Conservation (phyloP, 2,797 vertebrate species). For the Onychomys arenicola region DNA sequence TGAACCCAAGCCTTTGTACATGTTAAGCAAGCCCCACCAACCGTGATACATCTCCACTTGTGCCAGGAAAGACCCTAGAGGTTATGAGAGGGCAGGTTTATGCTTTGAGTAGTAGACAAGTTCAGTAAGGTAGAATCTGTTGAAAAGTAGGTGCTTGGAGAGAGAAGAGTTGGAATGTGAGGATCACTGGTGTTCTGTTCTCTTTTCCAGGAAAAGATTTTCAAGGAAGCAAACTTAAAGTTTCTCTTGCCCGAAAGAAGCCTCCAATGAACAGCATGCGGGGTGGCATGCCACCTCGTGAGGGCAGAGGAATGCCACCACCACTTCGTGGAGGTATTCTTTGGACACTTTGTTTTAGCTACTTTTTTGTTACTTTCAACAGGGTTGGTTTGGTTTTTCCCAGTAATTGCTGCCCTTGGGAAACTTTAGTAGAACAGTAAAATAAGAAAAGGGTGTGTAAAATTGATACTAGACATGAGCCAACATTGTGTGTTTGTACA, state of each 20-base stretch:
- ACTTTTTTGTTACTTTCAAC: not conserved
- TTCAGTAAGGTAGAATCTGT: not conserved
- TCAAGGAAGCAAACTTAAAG: conserved; percentile 96
- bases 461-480: not conserved
- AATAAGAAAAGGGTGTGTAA: not conserved
- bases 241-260: conserved; percentile 95
- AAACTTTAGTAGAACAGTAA: not conserved
- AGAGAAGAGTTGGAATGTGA: not conserved
- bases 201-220: conserved; percentile 94
- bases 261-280: conserved; percentile 95
- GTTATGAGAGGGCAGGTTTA: not conserved
- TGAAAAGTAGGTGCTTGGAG: not conserved
- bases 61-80: not conserved
- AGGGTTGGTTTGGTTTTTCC: not conserved
- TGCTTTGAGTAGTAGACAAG: not conserved
- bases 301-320: conserved; percentile 92
- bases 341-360: fast-evolving
- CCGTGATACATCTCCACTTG: not conserved
- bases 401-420: not conserved
- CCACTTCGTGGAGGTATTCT: conserved; percentile 94
- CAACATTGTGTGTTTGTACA: not conserved
- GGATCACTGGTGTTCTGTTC: not conserved
- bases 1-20: not conserved
- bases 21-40: not conserved
- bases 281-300: conserved; percentile 94